These are phyloP conservation scores for Cosmopolites sordidus DNA, from an alignment of 2,888 invertebrate genomes.

Conservation along the genomic window DNA sequence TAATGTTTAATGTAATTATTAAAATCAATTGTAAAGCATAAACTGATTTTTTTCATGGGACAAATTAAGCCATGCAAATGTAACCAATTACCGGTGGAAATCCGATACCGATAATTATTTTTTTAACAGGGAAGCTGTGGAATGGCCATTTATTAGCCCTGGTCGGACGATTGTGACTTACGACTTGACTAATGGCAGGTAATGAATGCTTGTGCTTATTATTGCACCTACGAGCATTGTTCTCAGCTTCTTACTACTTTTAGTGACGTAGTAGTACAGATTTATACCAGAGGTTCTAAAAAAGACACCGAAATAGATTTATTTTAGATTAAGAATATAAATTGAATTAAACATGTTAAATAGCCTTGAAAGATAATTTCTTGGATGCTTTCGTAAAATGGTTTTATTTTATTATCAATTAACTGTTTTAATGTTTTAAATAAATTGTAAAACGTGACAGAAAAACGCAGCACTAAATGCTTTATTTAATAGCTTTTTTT, in stretches of 20 bases:
- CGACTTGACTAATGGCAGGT: conserved; percentile 39
- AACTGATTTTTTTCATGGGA: too few relatives aligned
- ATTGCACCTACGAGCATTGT: conserved; percentile 31
- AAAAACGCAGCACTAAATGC: too few relatives aligned
- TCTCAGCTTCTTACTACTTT: conserved; percentile 23
- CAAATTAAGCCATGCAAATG: conserved; percentile 10
- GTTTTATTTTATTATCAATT: too few relatives aligned
- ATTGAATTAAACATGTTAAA: too few relatives aligned
- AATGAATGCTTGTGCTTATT: conserved; percentile 37
- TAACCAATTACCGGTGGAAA: conserved; percentile 14
- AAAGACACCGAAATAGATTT: conserved; percentile 1
- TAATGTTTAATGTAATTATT: too few relatives aligned
- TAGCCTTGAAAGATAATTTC: too few relatives aligned
- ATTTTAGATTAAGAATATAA: too few relatives aligned
- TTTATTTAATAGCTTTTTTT: too few relatives aligned
- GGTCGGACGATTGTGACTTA: conserved; percentile 36
- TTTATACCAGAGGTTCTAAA: conserved; percentile 21
- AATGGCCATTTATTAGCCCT: conserved; percentile 28
- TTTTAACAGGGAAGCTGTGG: conserved; percentile 9
- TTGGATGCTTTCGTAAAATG: too few relatives aligned
- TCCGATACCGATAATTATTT: conserved; percentile 24
- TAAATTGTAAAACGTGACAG: too few relatives aligned
- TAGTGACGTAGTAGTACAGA: conserved; percentile 10
- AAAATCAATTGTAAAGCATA: too few relatives aligned
- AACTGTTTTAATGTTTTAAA: too few relatives aligned